A percentile compares a stretch with the other conserved stretches of the same genome.
These are phyloP conservation scores for Danionella cerebrum DNA, from an alignment of 2,113 vertebrate species.

Conservation along the genomic window DNA sequence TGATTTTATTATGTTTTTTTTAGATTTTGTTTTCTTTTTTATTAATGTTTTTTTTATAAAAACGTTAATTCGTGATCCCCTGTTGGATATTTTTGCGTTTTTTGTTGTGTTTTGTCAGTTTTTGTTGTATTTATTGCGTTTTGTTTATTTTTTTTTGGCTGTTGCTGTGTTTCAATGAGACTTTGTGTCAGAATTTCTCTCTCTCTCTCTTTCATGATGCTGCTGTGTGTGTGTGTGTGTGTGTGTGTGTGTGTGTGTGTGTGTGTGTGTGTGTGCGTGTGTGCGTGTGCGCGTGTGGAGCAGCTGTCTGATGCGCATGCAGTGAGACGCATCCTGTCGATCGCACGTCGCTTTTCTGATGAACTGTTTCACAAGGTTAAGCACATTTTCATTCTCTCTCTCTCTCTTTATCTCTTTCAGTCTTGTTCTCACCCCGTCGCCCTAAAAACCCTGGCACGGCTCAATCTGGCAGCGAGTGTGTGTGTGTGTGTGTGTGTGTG, in stretches of 20 bases:
- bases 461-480: slow-evolving; percentile 2
- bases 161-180: too few relatives aligned
- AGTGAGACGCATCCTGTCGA: not conserved
- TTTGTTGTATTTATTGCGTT: too few relatives aligned
- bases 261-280: slow-evolving; percentile 9
- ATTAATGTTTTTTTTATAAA: too few relatives aligned
- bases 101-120: too few relatives aligned
- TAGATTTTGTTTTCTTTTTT: too few relatives aligned
- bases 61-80: too few relatives aligned
- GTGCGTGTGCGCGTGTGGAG: not conserved
- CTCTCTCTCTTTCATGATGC: too few relatives aligned
- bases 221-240: not conserved
- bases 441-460: slow-evolving; percentile 26
- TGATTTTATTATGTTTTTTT: too few relatives aligned
- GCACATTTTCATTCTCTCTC: slow-evolving; percentile 1
- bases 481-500: not conserved
- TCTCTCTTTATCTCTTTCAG: not conserved
- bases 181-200: too few relatives aligned
- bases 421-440: slow-evolving; percentile 8
- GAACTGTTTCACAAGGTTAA: slow-evolving; percentile 1
- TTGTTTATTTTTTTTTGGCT: slow-evolving; percentile 70
- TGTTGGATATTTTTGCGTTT: too few relatives aligned
- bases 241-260: not conserved
- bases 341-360: not conserved
- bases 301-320: not conserved